phyloP scores from a whole-genome alignment of 1,140 invertebrate genomes.

The Drosophila ironensis region DNA sequence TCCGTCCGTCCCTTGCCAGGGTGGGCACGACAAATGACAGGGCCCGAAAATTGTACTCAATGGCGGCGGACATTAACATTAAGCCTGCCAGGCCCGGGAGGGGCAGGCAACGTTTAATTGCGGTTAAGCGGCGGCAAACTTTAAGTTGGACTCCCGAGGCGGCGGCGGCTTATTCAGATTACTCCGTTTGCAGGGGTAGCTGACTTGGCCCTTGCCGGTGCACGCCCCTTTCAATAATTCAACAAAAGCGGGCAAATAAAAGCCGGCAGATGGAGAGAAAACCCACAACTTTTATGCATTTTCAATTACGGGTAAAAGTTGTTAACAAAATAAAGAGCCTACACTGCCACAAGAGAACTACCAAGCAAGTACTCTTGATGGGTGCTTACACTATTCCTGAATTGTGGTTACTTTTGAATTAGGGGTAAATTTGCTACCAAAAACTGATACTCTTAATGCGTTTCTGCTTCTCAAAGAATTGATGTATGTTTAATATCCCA shows the following conservation, averaged over 20 bases:
- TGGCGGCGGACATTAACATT: slow-evolving; percentile 33
- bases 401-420: too few species aligned
- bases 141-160: slow-evolving; percentile 43
- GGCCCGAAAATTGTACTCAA: slow-evolving; percentile 65
- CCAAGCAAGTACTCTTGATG: too few species aligned
- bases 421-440: too few species aligned
- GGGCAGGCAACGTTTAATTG: slow-evolving; percentile 61
- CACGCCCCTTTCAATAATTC: slow-evolving; percentile 75
- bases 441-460: too few species aligned
- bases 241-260: slow-evolving; percentile 50
- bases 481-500: too few species aligned
- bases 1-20: slow-evolving; percentile 26
- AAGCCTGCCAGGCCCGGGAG: neutral
- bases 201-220: slow-evolving; percentile 18
- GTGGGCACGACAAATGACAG: slow-evolving; percentile 73
- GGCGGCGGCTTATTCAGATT: slow-evolving; percentile 24
- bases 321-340: slow-evolving; percentile 14
- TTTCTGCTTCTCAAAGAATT: too few species aligned
- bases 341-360: neutral
- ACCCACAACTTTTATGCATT: slow-evolving; percentile 63
- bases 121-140: slow-evolving; percentile 66
- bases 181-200: slow-evolving; percentile 42
- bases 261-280: neutral
- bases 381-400: too few species aligned
- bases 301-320: slow-evolving; percentile 65